Conservation (phyloP, 2,113 vertebrate genomes). For the Pterophyllum scalare region DNA sequence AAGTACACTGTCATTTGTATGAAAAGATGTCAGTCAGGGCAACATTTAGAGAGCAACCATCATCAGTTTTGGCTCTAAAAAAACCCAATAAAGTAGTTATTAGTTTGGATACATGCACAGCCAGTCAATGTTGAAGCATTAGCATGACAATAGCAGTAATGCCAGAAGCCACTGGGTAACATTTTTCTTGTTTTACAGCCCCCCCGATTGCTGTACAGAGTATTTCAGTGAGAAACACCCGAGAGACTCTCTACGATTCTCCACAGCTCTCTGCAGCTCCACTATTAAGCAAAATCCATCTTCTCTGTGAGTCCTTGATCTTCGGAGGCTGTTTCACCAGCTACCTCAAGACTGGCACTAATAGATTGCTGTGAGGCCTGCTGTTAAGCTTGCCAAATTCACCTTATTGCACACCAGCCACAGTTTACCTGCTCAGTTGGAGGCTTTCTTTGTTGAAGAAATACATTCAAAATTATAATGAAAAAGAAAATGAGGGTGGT, state of each 20-base stretch:
- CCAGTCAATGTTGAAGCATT: constrained; percentile 30
- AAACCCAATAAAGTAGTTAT: constrained; percentile 42
- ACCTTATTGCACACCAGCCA: constrained; percentile 50
- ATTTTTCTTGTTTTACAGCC: constrained; percentile 53
- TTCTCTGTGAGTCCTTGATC: constrained; percentile 2
- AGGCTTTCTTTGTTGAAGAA: constrained; percentile 27
- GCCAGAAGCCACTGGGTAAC: constrained; percentile 32
- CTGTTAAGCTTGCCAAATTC: constrained; percentile 42
- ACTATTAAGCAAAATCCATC: constrained; percentile 28
- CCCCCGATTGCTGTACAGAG: constrained; percentile 36
- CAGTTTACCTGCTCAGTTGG: constrained; percentile 62
- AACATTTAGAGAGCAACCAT: constrained; percentile 24
- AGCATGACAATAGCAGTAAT: constrained; percentile 54
- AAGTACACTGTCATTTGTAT: constrained; percentile 18
- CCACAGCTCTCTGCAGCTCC: constrained; percentile 35
- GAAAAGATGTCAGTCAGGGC: constrained; percentile 42
- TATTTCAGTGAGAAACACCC: constrained; percentile 45
- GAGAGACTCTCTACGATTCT: constrained; percentile 34
- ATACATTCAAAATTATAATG: constrained; percentile 61
- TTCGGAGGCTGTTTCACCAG: constrained; percentile 11
- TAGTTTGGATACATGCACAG: constrained; percentile 28
- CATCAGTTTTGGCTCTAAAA: constrained; percentile 20
- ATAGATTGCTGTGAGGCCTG: constrained; percentile 51
- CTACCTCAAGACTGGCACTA: constrained; percentile 10
- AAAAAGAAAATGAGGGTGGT: constrained; percentile 47